Percentiles rank a stretch among this genome's conserved stretches.
These are phyloP conservation scores for Xenotilapia caudafasciata DNA, from an alignment of 2,113 vertebrate genomes.

Conservation along the genomic window DNA sequence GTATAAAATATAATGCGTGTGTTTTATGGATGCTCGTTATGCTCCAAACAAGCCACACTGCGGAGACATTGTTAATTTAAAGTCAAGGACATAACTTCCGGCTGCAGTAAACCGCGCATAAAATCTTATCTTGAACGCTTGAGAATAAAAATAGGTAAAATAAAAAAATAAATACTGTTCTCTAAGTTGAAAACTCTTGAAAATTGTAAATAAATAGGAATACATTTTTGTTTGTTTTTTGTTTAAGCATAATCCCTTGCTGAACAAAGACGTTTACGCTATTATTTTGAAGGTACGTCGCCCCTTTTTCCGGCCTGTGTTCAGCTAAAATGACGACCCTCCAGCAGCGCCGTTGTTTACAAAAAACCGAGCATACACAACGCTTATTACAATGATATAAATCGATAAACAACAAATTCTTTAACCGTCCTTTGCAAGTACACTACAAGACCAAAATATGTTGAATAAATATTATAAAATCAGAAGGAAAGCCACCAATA, in stretches of 20 bases:
- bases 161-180: neutral
- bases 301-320: neutral
- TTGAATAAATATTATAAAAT: neutral
- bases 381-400: neutral
- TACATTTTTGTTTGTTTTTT: neutral
- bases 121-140: neutral
- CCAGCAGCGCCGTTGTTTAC: neutral
- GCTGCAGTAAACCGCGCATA: neutral
- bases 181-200: neutral
- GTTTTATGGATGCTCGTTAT: neutral
- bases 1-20: neutral
- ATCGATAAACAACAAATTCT: rapidly evolving
- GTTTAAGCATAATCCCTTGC: neutral
- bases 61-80: neutral
- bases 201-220: neutral
- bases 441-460: neutral
- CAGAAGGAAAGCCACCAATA: neutral
- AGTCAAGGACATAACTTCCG: neutral
- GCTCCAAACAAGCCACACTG: neutral
- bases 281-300: neutral
- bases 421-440: rapidly evolving
- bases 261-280: neutral
- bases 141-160: neutral
- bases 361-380: neutral
- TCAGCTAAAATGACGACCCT: neutral